These are phyloP conservation scores for Manis pentadactyla DNA, from an alignment of 2,797 vertebrate species.

Conservation along the genomic window DNA sequence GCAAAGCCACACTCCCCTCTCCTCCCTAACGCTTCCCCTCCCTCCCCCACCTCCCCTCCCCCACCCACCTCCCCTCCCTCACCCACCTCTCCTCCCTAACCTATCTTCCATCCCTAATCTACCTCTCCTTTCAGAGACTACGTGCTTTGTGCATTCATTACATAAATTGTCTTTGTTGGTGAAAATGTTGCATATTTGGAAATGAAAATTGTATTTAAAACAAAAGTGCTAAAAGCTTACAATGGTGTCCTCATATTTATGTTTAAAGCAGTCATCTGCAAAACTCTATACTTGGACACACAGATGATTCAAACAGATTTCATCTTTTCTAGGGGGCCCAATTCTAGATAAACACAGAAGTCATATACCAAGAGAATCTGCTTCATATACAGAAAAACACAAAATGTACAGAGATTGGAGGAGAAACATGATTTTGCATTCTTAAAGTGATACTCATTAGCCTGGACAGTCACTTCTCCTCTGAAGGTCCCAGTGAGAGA, in stretches of 20 bases:
- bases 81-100: no score
- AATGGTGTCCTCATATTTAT: not conserved
- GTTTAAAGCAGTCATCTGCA: not conserved
- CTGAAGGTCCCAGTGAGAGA: not conserved
- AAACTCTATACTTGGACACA: not conserved
- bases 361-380: not conserved
- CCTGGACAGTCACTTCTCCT: not conserved
- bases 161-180: constrained; percentile 61
- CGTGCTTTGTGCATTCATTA: constrained; percentile 29
- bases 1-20: no score
- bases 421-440: not conserved
- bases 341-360: not conserved
- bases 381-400: not conserved
- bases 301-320: not conserved
- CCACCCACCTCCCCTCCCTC: no score
- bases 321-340: not conserved
- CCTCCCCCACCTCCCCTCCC: no score
- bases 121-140: not conserved
- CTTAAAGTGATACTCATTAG: not conserved
- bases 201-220: constrained; percentile 77
- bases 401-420: not conserved
- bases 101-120: not conserved
- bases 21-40: no score
- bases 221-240: constrained; percentile 58
- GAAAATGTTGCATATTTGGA: constrained; percentile 46